Evolutionary conservation across 2,797 vertebrate species (phyloP), one percentile per base, ranked within the genome.

Genomic region (Martes flavigula): DNA sequence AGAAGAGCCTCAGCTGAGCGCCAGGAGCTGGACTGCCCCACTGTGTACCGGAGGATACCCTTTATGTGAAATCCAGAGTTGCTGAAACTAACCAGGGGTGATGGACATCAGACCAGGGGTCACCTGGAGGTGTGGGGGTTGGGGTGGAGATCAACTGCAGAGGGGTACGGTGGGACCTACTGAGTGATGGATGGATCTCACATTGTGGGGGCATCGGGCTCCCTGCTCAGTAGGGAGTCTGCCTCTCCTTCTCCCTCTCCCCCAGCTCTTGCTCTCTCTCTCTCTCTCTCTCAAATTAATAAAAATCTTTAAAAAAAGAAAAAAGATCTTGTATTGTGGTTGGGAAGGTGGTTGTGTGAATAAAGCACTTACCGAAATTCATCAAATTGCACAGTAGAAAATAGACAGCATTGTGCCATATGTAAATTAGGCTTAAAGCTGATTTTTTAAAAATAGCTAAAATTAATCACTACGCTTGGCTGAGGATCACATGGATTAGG

Each of bases 61-160:
- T 54, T 54, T 17, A 54, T 54, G 6, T 17, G 51, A 54, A 18
- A 54, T 54, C 51, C 51, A 54, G 51, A 54, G 51, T 54, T 17
- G 15, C 51, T 54, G 51, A 54, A 54, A 54, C 51, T 54, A 54
- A 17, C 15, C 51, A 54, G 48, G 1, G 13, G 23, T 3, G n/a
- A 82, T 17, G 25, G 30, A 13, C 21, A 9, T 17, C 73, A 73
- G 40, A 25, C 30, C 30, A 12, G 17, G 2, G 23, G 20, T 32
- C 21, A 40, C 43, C 87, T 7, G 46, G 12, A 30, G 2, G 27
- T 10, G 2, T 27, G n/a, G 21, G 43, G 18, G 2, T 12, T 2
- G 13, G 40, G 0, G n/a, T 43, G 15, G 72, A 56, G 68, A 20
- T 0, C 14, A 17, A 21, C 7, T 2, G 11, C n/a, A 87, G n/a